Evolutionary conservation across 92 coral and sea anemone species (phyloP).

Genomic region (Metridium senile): DNA sequence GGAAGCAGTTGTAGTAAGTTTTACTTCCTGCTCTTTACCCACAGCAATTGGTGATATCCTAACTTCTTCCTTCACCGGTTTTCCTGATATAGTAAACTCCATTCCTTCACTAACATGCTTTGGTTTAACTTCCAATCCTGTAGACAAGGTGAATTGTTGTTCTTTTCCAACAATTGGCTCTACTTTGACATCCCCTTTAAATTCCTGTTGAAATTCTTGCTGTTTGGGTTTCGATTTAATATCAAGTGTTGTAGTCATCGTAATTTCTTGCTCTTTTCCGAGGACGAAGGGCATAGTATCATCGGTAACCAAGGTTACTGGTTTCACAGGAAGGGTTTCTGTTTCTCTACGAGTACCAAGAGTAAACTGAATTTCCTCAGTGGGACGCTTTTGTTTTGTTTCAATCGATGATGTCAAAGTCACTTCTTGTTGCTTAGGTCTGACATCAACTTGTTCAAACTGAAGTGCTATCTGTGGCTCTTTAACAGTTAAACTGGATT

Average conservation of each 20-base stretch:
- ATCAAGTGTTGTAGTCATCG: slow-evolving; percentile 10
- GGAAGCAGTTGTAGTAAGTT: background rate
- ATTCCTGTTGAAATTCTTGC: background rate
- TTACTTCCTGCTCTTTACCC: background rate
- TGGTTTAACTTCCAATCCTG: slow-evolving; percentile 30
- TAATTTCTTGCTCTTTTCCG: background rate
- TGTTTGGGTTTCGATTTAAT: slow-evolving; percentile 20
- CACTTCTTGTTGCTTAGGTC: slow-evolving; percentile 10
- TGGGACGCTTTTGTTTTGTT: slow-evolving; percentile 5
- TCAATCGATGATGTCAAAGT: slow-evolving; percentile 9
- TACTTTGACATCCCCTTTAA: slow-evolving; percentile 12
- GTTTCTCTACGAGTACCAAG: background rate
- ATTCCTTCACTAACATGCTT: slow-evolving; percentile 1
- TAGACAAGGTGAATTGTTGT: background rate
- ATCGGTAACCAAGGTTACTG: slow-evolving; percentile 1
- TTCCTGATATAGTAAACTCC: slow-evolving; percentile 55
- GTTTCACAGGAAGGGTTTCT: slow-evolving; percentile 1
- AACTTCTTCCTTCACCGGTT: slow-evolving; percentile 21
- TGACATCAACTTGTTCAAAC: slow-evolving; percentile 68
- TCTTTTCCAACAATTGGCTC: slow-evolving; percentile 18
- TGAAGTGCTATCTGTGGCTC: slow-evolving; percentile 76
- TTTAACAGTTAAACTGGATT: slow-evolving; percentile 74
- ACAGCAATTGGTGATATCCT: slow-evolving; percentile 30
- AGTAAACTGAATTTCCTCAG: slow-evolving; percentile 1
- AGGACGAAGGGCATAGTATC: slow-evolving; percentile 1